phyloP scores from a whole-genome alignment of 2,113 vertebrate species.

The Psilopogon haemacephalus region DNA sequence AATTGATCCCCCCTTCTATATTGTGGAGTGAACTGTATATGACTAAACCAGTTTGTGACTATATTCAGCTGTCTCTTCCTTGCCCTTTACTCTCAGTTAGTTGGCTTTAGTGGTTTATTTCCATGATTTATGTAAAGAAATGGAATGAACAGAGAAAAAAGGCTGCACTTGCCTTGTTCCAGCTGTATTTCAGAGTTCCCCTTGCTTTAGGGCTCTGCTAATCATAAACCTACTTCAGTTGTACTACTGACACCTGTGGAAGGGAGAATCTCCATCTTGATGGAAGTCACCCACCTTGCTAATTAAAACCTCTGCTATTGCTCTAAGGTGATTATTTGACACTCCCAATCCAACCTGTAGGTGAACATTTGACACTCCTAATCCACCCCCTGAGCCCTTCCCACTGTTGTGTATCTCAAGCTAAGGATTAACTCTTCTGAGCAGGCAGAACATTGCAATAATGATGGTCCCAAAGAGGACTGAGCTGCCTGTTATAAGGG shows the following conservation, averaged over 20 bases:
- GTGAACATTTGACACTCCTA: neutral
- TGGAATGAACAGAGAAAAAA: neutral
- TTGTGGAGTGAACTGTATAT: neutral
- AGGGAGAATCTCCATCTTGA: neutral
- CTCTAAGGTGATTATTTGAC: neutral
- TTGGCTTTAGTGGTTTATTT: neutral
- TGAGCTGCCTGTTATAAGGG: neutral
- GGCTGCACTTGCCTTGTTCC: neutral
- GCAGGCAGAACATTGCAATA: neutral
- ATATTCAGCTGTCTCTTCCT: neutral
- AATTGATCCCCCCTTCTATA: rapidly evolving
- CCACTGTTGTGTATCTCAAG: neutral
- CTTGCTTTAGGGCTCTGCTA: neutral
- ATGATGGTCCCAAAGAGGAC: neutral
- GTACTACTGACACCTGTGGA: neutral
- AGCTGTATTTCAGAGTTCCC: neutral
- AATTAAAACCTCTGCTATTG: neutral
- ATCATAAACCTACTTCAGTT: neutral
- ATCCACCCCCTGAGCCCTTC: neutral
- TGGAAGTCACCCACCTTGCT: neutral
- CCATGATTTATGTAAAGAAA: neutral
- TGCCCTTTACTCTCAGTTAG: neutral
- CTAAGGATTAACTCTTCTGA: neutral
- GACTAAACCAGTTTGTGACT: neutral
- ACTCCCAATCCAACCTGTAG: neutral